Evolutionary conservation across 2,888 invertebrate genomes (phyloP).

Genomic region (Hermodice carunculata): DNA sequence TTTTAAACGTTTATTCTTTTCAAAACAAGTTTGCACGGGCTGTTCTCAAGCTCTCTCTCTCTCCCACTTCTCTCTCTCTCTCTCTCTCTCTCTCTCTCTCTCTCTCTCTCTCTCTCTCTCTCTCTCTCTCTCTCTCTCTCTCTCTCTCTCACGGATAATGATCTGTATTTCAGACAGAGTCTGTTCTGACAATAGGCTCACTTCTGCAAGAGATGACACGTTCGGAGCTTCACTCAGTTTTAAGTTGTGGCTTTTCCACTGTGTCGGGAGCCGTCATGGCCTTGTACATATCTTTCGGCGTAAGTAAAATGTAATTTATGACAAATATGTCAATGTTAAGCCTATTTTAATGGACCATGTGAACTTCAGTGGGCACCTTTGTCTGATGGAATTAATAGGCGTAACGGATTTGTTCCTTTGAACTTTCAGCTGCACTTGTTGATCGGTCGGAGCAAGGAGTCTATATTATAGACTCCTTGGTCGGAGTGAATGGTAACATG

Average conservation of each 20-base stretch:
- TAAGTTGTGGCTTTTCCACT: slow-evolving; percentile 38
- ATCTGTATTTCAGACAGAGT: slow-evolving; percentile 80
- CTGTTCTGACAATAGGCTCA: slow-evolving; percentile 87
- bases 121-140: neutral
- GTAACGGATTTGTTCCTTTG: no score
- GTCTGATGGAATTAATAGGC: no score
- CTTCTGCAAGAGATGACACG: slow-evolving; percentile 74
- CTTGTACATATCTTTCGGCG: slow-evolving; percentile 35
- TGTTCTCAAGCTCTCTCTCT: neutral
- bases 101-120: neutral
- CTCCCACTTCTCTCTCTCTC: neutral
- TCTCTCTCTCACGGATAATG: neutral
- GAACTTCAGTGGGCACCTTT: no score
- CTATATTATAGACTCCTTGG: no score
- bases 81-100: no score
- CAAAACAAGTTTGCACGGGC: neutral
- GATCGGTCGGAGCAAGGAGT: no score
- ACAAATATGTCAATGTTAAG: no score
- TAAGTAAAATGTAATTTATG: no score
- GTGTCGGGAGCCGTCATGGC: slow-evolving; percentile 36
- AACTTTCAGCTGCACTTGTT: no score
- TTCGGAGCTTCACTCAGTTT: slow-evolving; percentile 35
- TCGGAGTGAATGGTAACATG: no score
- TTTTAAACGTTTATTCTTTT: no score
- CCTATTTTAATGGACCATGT: no score